Conservation (phyloP, 2,113 vertebrate genomes). For the Tricholaema leucomelas region DNA sequence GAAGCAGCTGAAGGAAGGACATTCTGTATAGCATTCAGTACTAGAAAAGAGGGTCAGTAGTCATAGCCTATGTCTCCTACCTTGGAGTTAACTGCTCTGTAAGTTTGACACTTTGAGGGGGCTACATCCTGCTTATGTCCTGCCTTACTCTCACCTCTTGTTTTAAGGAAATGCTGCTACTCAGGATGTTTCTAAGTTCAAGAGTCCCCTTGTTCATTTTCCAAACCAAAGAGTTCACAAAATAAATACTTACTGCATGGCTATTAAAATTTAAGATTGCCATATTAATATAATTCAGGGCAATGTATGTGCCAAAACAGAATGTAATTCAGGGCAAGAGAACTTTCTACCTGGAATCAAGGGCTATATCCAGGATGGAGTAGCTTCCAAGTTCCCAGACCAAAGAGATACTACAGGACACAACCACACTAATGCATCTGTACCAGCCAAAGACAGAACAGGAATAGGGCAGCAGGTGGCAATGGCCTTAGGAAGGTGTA, state of each 20-base stretch:
- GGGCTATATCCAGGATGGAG: neutral
- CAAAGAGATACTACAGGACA: neutral
- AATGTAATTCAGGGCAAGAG: neutral
- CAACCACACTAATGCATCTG: neutral
- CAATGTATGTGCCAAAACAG: neutral
- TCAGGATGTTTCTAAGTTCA: neutral
- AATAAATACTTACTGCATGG: neutral
- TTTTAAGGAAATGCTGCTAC: neutral
- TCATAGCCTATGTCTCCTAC: neutral
- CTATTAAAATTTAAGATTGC: conserved; percentile 1
- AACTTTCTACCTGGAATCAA: conserved; percentile 1
- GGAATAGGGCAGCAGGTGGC: rapidly evolving
- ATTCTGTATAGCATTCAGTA: neutral
- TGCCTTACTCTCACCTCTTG: neutral
- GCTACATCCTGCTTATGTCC: neutral
- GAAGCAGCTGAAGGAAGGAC: neutral
- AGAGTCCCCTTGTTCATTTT: neutral
- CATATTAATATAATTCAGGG: neutral
- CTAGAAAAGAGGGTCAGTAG: neutral
- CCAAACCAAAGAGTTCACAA: neutral
- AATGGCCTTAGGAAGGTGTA: neutral
- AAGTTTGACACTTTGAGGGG: neutral
- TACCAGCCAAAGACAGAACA: neutral
- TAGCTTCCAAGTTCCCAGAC: neutral
- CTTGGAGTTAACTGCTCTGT: neutral